These are phyloP conservation scores for Lasioglossum pauxillum DNA, from an alignment of 2,888 invertebrate species.

Conservation along the genomic window DNA sequence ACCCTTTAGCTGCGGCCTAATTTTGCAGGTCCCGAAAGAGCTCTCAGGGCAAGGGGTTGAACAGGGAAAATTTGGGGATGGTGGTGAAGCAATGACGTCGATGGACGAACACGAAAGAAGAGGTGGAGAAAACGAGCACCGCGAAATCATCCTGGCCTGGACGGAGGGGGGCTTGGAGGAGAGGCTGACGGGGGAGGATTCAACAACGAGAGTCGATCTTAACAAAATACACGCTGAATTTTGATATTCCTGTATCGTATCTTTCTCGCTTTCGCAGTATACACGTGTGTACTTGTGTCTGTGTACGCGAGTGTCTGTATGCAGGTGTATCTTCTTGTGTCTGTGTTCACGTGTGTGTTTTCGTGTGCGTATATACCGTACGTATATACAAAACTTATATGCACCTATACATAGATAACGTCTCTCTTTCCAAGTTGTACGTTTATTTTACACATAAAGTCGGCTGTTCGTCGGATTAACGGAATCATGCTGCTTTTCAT, in stretches of 20 bases:
- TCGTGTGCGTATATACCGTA: conserved; percentile 64
- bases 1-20: background rate
- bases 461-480: conserved; percentile 64
- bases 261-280: conserved; percentile 21
- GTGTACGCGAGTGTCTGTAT: background rate
- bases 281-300: background rate
- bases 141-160: conserved; percentile 18
- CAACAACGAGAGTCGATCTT: conserved; percentile 11
- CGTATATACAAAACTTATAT: conserved; percentile 62
- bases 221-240: conserved; percentile 20
- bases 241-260: conserved; percentile 13
- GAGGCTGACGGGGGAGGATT: background rate
- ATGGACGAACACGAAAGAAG: conserved; percentile 10
- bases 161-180: background rate
- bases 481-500: conserved; percentile 20
- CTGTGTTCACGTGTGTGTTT: background rate
- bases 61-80: background rate
- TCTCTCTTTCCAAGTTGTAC: conserved; percentile 71
- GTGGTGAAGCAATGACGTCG: background rate
- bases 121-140: conserved; percentile 14
- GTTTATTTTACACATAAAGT: conserved; percentile 80
- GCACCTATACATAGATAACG: conserved; percentile 65
- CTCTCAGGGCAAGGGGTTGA: background rate
- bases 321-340: background rate
- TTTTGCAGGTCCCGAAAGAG: background rate